Evolutionary conservation across 2,113 vertebrate genomes (phyloP), one percentile per base, ranked within the genome.

Genomic region (Ceratotherium simum): DNA sequence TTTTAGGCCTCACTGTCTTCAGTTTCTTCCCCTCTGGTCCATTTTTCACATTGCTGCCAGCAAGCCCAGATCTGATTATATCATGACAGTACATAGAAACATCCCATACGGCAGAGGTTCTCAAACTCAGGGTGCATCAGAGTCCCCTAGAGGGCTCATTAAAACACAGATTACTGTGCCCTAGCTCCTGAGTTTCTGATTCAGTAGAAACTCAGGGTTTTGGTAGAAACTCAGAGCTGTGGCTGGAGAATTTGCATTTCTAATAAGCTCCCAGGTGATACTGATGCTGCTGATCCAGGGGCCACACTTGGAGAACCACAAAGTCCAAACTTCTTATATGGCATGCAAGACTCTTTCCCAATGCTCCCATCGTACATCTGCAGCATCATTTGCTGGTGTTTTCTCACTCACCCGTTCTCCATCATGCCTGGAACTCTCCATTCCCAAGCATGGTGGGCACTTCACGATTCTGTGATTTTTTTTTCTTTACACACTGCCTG

Each of bases 291-390:
- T 5, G 16, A 1, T 27, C 42, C 39, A 58, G 39, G 29, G 36
- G 12, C 46, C 31, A 42, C 42, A 6, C 36, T 46, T 36, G 36
- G 33, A 87, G 42, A 64, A 79, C 29, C 23, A 58, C 69, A 29
- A 58, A 16, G 48, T 80, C 14, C 20, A 36, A 14, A 62, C 9
- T 48, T 25, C 42, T 23, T 33, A 20, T 11, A 2, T 8, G 27
- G 36, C 78, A 6, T 54, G 51, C 29, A 72, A 51, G 8, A 29
- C 21, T 83, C 14, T 46, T 29, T 67, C 11, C 51, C 31, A 9
- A 23, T 48, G 0, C 9, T 16, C 3, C 25, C 6, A 0, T 25
- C 3, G 25, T 29, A 25, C 33, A n/a, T 13, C 9, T 27, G 17
- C 7, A 33, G 39, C 25, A 31, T 23, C 31, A 7, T 39, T 58